Evolutionary conservation across 1,140 invertebrate species (phyloP).

Genomic region (Fopius arisanus): DNA sequence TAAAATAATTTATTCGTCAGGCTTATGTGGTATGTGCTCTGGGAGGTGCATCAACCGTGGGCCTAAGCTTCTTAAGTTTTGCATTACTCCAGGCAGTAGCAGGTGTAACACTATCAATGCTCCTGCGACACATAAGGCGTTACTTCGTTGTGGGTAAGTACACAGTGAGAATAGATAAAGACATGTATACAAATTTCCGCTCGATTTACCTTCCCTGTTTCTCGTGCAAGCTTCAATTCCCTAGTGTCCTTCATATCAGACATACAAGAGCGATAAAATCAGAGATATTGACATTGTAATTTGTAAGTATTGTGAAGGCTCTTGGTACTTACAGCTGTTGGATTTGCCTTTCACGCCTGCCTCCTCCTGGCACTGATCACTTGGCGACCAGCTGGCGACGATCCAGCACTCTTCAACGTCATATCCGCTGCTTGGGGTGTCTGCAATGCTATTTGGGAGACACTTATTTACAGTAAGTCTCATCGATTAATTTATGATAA

Average conservation of each 20-base stretch:
- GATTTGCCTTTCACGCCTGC: conserved; percentile 74
- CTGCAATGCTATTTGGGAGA: conserved; percentile 78
- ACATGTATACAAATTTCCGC: neutral
- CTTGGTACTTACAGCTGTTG: conserved; percentile 71
- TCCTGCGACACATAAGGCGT: conserved; percentile 71
- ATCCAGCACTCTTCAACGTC: conserved; percentile 73
- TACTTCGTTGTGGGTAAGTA: conserved; percentile 71
- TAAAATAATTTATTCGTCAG: conserved; percentile 48
- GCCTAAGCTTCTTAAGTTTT: conserved; percentile 71
- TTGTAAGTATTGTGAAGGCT: neutral
- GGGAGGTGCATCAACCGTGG: conserved; percentile 69
- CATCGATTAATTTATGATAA: neutral
- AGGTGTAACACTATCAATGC: conserved; percentile 74
- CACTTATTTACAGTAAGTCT: conserved; percentile 63
- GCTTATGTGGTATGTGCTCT: conserved; percentile 72
- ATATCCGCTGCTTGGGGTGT: conserved; percentile 79
- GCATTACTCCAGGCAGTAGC: conserved; percentile 73
- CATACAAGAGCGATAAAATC: neutral
- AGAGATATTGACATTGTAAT: neutral
- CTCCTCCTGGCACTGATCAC: conserved; percentile 71
- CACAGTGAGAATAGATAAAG: neutral
- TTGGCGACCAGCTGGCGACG: conserved; percentile 71
- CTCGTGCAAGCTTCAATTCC: no score
- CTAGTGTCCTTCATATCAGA: neutral
- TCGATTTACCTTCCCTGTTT: neutral